Conservation (phyloP, 1,140 invertebrate species). For the Aethina tumida region DNA sequence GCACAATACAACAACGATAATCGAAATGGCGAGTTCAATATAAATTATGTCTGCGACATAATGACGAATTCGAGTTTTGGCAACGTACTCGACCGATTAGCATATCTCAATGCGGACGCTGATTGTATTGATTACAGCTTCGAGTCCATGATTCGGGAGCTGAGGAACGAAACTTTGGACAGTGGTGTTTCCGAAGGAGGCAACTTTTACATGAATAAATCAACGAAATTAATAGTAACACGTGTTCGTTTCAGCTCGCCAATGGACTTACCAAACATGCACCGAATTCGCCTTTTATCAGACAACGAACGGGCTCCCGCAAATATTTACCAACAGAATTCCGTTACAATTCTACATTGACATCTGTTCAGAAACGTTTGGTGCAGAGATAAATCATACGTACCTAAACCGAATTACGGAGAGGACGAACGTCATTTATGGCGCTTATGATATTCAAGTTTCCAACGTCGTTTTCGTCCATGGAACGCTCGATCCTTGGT, state of each 20-base stretch:
- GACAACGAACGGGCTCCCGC: slow-evolving; percentile 51
- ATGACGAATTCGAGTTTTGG: neutral
- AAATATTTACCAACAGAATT: neutral
- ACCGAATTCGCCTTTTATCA: slow-evolving; percentile 78
- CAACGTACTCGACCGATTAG: neutral
- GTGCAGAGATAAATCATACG: neutral
- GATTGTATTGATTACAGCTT: slow-evolving; percentile 77
- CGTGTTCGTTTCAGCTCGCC: slow-evolving; percentile 45
- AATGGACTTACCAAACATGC: slow-evolving; percentile 77
- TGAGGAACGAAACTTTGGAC: slow-evolving; percentile 62
- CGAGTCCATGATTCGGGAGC: slow-evolving; percentile 60
- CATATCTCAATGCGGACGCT: slow-evolving; percentile 45
- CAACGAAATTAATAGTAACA: no score
- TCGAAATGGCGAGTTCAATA: neutral
- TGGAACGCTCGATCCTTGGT: slow-evolving; percentile 3
- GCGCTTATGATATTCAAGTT: slow-evolving; percentile 1
- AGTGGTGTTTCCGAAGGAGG: slow-evolving; percentile 49
- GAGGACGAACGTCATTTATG: neutral
- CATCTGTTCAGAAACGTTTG: neutral
- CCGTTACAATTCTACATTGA: neutral
- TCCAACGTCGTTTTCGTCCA: slow-evolving; percentile 1
- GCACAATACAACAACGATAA: slow-evolving; percentile 1
- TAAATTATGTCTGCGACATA: neutral
- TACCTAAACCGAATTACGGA: slow-evolving; percentile 1
- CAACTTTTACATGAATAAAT: slow-evolving; percentile 29